Conservation (phyloP, 2,113 vertebrate species). For the Eonycteris spelaea region DNA sequence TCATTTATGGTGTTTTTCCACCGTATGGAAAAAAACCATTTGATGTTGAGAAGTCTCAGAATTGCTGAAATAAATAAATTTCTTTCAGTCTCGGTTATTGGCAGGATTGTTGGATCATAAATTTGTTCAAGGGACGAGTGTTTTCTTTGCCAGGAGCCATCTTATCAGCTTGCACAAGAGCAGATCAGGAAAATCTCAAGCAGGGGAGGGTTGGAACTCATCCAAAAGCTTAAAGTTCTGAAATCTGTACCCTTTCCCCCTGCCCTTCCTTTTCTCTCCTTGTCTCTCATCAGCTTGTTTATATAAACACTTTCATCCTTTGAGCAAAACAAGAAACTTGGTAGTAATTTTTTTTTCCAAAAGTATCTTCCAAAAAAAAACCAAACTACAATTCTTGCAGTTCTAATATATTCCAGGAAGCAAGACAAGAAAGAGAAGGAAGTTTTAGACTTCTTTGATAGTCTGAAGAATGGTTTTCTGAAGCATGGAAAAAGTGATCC, state of each 20-base stretch:
- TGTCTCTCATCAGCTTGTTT: conserved; percentile 48
- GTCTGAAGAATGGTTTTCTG: neutral
- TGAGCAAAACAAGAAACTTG: conserved; percentile 32
- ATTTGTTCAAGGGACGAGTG: conserved; percentile 34
- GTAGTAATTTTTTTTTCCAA: conserved; percentile 19
- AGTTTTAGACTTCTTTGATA: neutral
- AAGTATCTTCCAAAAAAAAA: neutral
- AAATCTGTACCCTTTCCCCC: neutral
- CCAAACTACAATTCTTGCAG: neutral
- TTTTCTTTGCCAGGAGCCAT: neutral
- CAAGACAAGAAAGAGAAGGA: neutral
- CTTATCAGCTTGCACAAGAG: neutral
- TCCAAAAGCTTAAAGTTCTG: conserved; percentile 29
- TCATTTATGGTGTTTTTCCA: neutral
- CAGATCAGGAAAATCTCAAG: neutral
- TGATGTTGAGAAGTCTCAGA: conserved; percentile 35
- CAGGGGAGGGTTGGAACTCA: neutral
- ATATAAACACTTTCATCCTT: conserved; percentile 15
- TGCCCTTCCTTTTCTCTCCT: neutral
- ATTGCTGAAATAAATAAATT: conserved; percentile 33
- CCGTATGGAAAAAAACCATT: conserved; percentile 28
- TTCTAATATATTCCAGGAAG: neutral
- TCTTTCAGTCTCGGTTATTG: conserved; percentile 7
- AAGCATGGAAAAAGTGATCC: neutral
- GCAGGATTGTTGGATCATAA: conserved; percentile 5